Conservation (phyloP, 2,113 vertebrate species). For the Siniperca knerii region DNA sequence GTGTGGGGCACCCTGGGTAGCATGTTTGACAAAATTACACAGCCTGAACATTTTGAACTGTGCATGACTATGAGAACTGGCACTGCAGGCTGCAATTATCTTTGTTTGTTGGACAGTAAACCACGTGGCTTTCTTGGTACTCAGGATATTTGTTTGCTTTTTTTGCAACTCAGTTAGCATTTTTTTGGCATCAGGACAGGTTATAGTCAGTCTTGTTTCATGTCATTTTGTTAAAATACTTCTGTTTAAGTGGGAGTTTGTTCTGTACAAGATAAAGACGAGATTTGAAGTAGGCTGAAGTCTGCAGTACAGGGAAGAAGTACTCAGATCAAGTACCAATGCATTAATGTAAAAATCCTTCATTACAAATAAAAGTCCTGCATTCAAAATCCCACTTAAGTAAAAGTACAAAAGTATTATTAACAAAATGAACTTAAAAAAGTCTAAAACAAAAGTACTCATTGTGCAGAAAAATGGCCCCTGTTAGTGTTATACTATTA, state of each 20-base stretch:
- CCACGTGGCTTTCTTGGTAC: not conserved
- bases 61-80: conserved; percentile 25
- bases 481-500: too few species aligned
- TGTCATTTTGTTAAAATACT: not conserved
- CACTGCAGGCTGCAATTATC: conserved; percentile 34
- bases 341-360: not conserved
- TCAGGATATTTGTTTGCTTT: not conserved
- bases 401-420: too few species aligned
- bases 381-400: too few species aligned
- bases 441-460: too few species aligned
- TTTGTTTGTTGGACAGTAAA: conserved; percentile 44
- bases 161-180: not conserved
- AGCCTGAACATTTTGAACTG: conserved; percentile 30
- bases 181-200: not conserved
- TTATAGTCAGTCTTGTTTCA: not conserved
- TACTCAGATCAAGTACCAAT: not conserved
- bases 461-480: not conserved
- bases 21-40: conserved; percentile 20
- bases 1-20: conserved; percentile 24
- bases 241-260: not conserved
- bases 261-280: not conserved
- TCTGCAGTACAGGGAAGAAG: not conserved
- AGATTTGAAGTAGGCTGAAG: not conserved
- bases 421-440: too few species aligned
- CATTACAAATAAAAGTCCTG: not conserved